Evolutionary conservation across 2,113 vertebrate species (phyloP).

Genomic region (Aldabrachelys gigantea): DNA sequence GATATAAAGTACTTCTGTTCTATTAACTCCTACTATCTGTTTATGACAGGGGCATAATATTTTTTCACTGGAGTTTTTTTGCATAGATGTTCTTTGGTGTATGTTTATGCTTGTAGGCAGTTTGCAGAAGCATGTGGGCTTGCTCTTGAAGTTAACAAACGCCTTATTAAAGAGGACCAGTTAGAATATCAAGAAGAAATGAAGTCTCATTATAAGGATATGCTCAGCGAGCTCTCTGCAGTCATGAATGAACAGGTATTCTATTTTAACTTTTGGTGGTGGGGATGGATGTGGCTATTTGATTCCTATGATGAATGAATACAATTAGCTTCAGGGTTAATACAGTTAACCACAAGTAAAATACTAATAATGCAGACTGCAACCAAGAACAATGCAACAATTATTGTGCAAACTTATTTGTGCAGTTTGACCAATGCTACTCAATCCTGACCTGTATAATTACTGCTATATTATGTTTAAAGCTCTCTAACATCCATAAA

Average conservation of each 20-base stretch:
- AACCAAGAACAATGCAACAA: neutral
- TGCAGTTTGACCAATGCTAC: neutral
- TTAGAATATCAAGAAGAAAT: constrained; percentile 98
- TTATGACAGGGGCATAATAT: neutral
- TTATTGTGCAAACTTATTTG: neutral
- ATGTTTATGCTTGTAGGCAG: constrained; percentile 79
- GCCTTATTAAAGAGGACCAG: constrained; percentile 98
- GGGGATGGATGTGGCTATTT: neutral
- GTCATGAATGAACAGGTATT: constrained; percentile 95
- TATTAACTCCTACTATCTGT: too few species aligned
- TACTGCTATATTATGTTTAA: neutral
- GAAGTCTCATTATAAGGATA: constrained; percentile 95
- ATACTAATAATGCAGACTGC: neutral
- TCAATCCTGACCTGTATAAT: neutral
- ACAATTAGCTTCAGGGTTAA: neutral
- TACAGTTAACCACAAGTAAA: neutral
- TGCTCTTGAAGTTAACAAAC: constrained; percentile 94
- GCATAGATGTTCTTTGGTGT: neutral
- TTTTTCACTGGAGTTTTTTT: neutral
- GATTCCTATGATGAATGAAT: neutral
- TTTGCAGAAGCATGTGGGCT: constrained; percentile 98
- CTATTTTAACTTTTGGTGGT: neutral
- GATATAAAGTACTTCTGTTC: too few species aligned
- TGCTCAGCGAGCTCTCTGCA: constrained; percentile 91
- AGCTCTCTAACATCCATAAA: neutral